Evolutionary conservation across 2,113 vertebrate genomes (phyloP), one percentile per base, ranked within the genome.

Genomic region (Xiphias gladius): DNA sequence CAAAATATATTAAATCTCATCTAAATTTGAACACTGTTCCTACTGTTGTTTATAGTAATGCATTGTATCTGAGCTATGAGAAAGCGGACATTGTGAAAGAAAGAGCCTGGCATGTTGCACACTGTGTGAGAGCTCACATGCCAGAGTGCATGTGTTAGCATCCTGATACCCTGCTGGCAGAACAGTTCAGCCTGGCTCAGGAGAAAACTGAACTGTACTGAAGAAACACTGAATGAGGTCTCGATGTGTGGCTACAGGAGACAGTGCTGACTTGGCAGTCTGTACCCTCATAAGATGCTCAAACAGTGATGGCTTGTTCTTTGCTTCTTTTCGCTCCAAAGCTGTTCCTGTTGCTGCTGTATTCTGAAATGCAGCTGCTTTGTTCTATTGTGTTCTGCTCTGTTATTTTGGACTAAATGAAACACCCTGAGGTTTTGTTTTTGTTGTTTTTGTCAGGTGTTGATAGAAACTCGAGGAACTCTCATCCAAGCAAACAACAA

Each of bases 251-350:
- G 71, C 37, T 20, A 57, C 62, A 72, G 79, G 69, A 90, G 83
- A 86, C 63, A 35, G 76, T 73, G 85, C 88, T 90, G 87, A 89
- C 76, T 84, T 84, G 75, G 84, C 91, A 86, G 80, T 81, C 80
- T 91, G 86, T 90, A 87, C 70, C 75, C 70, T 92, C 80, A 55
- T 59, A 72, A 87, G 82, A 83, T 70, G 76, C 63, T 86, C 84
- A 76, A 50, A 85, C 54, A 69, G 22, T 80, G 69, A 65, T 43
- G 77, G 69, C 78, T 68, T 77, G 84, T 83, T 88, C 73, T 66
- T 70, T 63, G 80, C 50, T 59, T 71, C 52, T 73, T 82, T 88
- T 86, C 62, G 52, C 75, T 87, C 72, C 67, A 71, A 74, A 62
- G 32, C n/a, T 12, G 50, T 73, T 79, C 55, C 64, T 50, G 54